Evolutionary conservation across 1,140 invertebrate species (phyloP).

Genomic region (Habropoda laboriosa): DNA sequence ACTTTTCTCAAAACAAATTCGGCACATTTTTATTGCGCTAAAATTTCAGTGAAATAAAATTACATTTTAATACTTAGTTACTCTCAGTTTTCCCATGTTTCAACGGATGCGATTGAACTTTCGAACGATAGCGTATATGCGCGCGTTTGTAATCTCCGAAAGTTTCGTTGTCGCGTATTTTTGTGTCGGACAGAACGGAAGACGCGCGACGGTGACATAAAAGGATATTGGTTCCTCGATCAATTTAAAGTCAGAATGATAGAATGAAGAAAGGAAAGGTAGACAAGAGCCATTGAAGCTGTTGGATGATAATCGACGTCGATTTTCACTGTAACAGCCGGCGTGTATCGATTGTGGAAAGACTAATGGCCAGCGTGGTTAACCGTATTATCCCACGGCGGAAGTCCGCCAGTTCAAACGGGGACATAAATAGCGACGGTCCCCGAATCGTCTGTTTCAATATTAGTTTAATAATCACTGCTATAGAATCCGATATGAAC

Average conservation of each 20-base stretch:
- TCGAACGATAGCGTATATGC: too few relatives aligned
- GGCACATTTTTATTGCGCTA: too few relatives aligned
- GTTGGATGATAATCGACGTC: slow-evolving; percentile 63
- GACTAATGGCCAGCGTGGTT: slow-evolving; percentile 69
- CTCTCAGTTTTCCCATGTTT: too few relatives aligned
- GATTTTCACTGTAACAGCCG: slow-evolving; percentile 65
- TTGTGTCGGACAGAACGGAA: background rate
- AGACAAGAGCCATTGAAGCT: slow-evolving; percentile 32
- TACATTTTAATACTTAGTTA: too few relatives aligned
- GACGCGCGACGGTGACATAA: background rate
- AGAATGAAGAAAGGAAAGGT: slow-evolving; percentile 30
- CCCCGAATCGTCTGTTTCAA: slow-evolving; percentile 63
- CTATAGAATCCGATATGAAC: slow-evolving; percentile 22
- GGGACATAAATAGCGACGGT: slow-evolving; percentile 62
- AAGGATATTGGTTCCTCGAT: slow-evolving; percentile 4
- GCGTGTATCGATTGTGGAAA: slow-evolving; percentile 70
- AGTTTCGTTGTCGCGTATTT: too few relatives aligned
- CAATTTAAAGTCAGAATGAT: slow-evolving; percentile 18
- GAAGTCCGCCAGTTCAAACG: slow-evolving; percentile 68
- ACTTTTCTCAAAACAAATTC: too few relatives aligned
- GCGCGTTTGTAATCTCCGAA: too few relatives aligned
- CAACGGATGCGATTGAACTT: too few relatives aligned
- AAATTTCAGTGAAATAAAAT: too few relatives aligned
- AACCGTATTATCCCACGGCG: slow-evolving; percentile 69
- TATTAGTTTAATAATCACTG: slow-evolving; percentile 64